Base-by-base conservation (phyloP, 2,113 vertebrate species). In the Brachyistius frenatus region DNA sequence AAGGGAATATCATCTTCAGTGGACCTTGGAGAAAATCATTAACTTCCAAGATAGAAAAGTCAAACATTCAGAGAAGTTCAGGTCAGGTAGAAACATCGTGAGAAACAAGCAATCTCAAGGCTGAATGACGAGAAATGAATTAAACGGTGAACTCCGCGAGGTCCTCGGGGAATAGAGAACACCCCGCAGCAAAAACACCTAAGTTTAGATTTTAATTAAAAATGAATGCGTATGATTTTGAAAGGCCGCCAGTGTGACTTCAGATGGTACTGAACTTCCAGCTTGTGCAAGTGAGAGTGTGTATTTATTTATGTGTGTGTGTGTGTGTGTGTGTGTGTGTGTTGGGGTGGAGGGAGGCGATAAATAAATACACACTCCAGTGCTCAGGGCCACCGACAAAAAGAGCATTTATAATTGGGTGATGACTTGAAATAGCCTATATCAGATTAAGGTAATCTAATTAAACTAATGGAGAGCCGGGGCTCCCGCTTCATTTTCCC, bases 361-460 rank as follows among this genome's bases (percentile, higher is more conserved):
- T 84, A 80, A 80, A 85, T 78, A 90, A 80, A 81, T 41, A 66
- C 70, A 90, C 77, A 82, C 86, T 80, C 55, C 65, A 72, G 76
- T 85, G 89, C 86, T 83, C 73, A 74, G 76, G 83, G 91, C 88
- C 89, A 89, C 35, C 76, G 69, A 79, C 54, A 79, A 73, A 73
- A 82, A 79, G 54, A 76, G 77, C 73, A 73, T 78, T 54, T 81
- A 73, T 86, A 92, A 94, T 89, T 88, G 83, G 81, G 54, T 63
- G 68, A 86, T 74, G 77, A 81, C 79, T 87, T 85, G 62, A 88
- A 89, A 88, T 86, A 77, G 78, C 78, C 64, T 65, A 16, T 85
- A 91, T 92, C 86, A 89, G 85, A 89, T 84, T 49, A 91, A 78
- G 58, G 73, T 91, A 89, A 89, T 93, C 58, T 86, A 86, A 91